phyloP scores from a whole-genome alignment of 2,888 invertebrate species.

The Griposia aprilina region DNA sequence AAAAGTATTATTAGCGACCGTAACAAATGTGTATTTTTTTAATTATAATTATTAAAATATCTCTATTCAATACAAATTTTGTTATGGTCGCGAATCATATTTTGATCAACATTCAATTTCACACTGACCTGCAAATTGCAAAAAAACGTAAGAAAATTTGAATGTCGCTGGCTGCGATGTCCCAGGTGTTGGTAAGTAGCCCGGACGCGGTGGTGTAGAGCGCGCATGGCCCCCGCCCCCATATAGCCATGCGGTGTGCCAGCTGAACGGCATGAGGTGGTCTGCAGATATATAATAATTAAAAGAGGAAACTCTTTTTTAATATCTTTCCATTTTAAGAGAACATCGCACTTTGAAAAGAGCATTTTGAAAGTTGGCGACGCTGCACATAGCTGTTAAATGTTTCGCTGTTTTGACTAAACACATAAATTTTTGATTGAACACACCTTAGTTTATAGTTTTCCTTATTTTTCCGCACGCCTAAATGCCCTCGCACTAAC shows the following conservation, averaged over 20 bases:
- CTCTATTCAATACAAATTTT: neutral
- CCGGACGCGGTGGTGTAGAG: constrained; percentile 82
- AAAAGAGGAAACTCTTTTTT: neutral
- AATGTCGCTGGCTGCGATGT: constrained; percentile 31
- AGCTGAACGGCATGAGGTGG: constrained; percentile 75
- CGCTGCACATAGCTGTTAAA: neutral
- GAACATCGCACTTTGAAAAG: neutral
- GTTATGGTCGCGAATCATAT: neutral
- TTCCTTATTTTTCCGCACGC: constrained; percentile 1
- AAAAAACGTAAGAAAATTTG: neutral
- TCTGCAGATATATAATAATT: neutral
- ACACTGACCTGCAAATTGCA: neutral
- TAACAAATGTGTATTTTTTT: neutral
- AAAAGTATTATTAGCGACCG: neutral
- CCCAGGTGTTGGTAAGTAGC: constrained; percentile 81
- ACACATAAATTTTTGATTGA: constrained; percentile 1
- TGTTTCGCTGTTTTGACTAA: neutral
- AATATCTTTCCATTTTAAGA: neutral
- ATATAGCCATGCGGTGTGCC: constrained; percentile 74
- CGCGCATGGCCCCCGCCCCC: constrained; percentile 68
- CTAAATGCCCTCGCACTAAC: neutral
- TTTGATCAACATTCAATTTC: neutral
- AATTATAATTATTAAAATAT: neutral
- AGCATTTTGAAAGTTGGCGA: neutral
- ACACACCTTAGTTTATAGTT: constrained; percentile 3